phyloP scores from a whole-genome alignment of 1,140 invertebrate species.

The Zaprionus lachaisei region DNA sequence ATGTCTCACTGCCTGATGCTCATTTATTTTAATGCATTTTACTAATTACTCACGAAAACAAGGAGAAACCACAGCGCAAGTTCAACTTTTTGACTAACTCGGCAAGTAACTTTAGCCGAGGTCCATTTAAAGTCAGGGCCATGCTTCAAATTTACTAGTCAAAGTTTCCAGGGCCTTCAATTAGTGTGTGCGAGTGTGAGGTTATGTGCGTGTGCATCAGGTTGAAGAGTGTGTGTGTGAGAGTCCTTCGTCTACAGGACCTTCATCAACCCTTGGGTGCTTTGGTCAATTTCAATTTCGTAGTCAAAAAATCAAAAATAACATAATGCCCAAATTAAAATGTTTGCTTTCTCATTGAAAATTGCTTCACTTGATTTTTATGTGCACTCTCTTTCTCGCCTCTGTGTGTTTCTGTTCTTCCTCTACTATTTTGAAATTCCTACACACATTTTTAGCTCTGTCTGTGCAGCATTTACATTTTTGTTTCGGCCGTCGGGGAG shows the following conservation, averaged over 20 bases:
- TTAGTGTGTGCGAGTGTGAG: constrained; percentile 44
- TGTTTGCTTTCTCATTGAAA: constrained; percentile 49
- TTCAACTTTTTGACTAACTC: constrained; percentile 76
- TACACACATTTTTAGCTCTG: constrained; percentile 43
- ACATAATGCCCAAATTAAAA: constrained; percentile 74
- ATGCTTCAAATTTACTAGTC: constrained; percentile 65
- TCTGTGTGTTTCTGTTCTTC: neutral
- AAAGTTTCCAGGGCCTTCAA: constrained; percentile 66
- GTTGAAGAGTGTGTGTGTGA: constrained; percentile 10
- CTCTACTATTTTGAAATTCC: constrained; percentile 33
- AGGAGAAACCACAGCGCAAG: constrained; percentile 46
- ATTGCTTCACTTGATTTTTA: constrained; percentile 59
- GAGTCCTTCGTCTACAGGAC: neutral
- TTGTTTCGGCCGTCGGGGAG: constrained; percentile 51
- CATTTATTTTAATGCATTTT: constrained; percentile 80
- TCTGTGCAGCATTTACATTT: constrained; percentile 52
- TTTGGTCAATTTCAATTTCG: constrained; percentile 67
- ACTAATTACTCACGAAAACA: constrained; percentile 69
- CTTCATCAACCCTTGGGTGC: constrained; percentile 50
- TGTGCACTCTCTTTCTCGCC: neutral
- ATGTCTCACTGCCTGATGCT: constrained; percentile 26
- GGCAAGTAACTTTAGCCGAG: constrained; percentile 60
- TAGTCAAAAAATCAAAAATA: constrained; percentile 76
- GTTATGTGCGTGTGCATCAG: constrained; percentile 18
- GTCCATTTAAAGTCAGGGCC: constrained; percentile 65